A percentile compares a stretch with the other conserved stretches of the same genome.
These are phyloP conservation scores for Xylophagus ater DNA, from an alignment of 2,888 invertebrate species.

Conservation along the genomic window DNA sequence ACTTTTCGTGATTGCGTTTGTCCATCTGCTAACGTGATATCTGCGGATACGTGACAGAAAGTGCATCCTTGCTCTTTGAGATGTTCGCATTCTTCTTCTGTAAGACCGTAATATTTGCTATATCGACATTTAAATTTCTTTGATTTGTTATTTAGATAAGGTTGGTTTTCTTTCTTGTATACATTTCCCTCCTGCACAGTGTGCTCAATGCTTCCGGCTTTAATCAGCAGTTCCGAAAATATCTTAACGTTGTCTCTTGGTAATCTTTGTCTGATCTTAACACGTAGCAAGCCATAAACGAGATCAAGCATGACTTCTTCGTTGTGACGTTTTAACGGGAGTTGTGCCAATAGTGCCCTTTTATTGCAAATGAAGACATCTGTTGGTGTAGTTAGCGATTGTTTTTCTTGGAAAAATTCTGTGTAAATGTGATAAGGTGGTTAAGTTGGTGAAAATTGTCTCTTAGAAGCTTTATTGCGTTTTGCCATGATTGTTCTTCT, in stretches of 20 bases:
- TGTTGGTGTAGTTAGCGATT: conserved; percentile 15
- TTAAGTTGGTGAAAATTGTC: conserved; percentile 16
- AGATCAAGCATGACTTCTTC: conserved; percentile 32
- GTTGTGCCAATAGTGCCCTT: conserved; percentile 14
- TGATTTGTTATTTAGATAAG: too few species aligned
- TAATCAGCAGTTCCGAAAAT: conserved; percentile 31
- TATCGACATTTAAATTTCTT: too few species aligned
- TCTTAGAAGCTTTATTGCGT: conserved; percentile 14
- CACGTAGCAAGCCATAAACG: conserved; percentile 29
- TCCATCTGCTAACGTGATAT: conserved; percentile 15
- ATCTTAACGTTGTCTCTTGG: conserved; percentile 26
- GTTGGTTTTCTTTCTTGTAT: too few species aligned
- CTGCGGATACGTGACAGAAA: conserved; percentile 9
- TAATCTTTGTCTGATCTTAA: conserved; percentile 32
- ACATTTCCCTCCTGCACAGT: too few species aligned
- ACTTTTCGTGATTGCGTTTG: not conserved
- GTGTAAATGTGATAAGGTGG: conserved; percentile 17
- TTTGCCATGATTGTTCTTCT: conserved; percentile 12
- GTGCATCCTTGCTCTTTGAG: conserved; percentile 8
- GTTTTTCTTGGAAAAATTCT: conserved; percentile 16
- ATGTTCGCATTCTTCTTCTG: too few species aligned
- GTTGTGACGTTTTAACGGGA: conserved; percentile 11
- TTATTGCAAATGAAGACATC: conserved; percentile 17
- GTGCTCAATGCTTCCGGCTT: too few species aligned
- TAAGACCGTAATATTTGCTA: too few species aligned